Percentiles rank a stretch among this genome's conserved stretches.
Evolutionary conservation across 2,797 vertebrate genomes (phyloP).

Genomic region (Danionella dracula): DNA sequence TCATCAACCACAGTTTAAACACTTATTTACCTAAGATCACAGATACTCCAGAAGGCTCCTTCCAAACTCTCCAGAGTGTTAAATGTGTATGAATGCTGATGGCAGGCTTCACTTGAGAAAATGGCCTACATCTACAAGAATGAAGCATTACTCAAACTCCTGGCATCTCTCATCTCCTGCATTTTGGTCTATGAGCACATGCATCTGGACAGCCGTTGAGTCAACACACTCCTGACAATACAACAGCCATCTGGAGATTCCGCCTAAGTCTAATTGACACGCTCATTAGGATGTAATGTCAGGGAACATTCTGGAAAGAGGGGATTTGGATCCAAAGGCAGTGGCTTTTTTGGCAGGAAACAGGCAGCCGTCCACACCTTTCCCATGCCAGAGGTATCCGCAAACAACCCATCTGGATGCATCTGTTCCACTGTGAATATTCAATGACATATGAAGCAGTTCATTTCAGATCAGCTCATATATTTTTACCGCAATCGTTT

Average conservation of each 20-base stretch:
- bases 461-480: neutral
- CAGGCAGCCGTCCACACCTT: conserved; percentile 12
- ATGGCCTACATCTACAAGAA: neutral
- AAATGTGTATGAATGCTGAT: conserved; percentile 5
- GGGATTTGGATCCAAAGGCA: conserved; percentile 9
- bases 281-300: conserved; percentile 46
- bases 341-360: conserved; percentile 35
- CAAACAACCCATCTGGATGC: conserved; percentile 42
- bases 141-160: neutral
- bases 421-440: conserved; percentile 12
- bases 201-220: conserved; percentile 38
- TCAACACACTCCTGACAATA: conserved; percentile 28
- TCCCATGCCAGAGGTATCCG: conserved; percentile 22
- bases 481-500: conserved; percentile 18
- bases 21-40: neutral
- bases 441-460: neutral
- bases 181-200: neutral
- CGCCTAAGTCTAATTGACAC: conserved; percentile 36
- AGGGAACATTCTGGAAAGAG: conserved; percentile 37
- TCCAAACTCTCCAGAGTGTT: neutral
- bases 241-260: conserved; percentile 45
- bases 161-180: conserved; percentile 13
- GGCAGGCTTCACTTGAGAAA: conserved; percentile 1
- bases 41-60: too few species aligned
- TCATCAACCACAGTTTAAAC: neutral